Base-by-base conservation (phyloP, 1,140 invertebrate genomes). In the Hypothenemus hampei region DNA sequence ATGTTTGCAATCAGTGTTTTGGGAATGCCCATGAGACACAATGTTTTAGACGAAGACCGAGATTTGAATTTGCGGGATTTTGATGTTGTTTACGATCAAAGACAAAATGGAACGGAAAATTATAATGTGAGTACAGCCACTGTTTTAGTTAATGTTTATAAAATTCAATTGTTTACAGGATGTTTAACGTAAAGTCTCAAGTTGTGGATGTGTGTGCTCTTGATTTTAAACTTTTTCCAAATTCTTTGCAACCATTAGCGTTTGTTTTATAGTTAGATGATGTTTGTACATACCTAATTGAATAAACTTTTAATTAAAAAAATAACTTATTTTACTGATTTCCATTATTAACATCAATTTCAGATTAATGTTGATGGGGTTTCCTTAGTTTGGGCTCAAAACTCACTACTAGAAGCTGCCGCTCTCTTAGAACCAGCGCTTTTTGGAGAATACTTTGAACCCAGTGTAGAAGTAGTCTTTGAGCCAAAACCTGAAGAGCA, bases 61-160 rank as follows among this genome's bases (percentile, higher is more conserved):
- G 1, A 11, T n/a, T 41, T 48, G 19, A 24, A 48, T 20, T 21
- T 20, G 16, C 29, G 49, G 10, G 21, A 52, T 18, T 58, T 36
- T 22, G 56, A 58, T 23, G 46, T 43, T 16, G 16, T 58, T 29
- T 58, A 58, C 24, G 56, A 58, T 31, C 56, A 46, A 18, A 29
- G 44, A 23, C 55, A 57, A 20, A 57, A 44, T 26, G 55, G 55
- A 10, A 50, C 47, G 1, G 53, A 55, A 40, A 55, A 55, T 41
- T 40, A 39, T 29, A 55, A 55, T 23, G 53, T 55, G 24, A 44
- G 29, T 44, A n/a, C n/a, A n/a, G n/a, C n/a, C n/a, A n/a, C n/a
- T n/a, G n/a, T n/a, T 37, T 7, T 37, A 11, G 6, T 16, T 11
- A 37, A 37, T 7, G 7, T 29, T 29, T 29, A n/a, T 29, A n/a